phyloP scores from a whole-genome alignment of 2,797 vertebrate genomes.

The Melanogrammus aeglefinus region DNA sequence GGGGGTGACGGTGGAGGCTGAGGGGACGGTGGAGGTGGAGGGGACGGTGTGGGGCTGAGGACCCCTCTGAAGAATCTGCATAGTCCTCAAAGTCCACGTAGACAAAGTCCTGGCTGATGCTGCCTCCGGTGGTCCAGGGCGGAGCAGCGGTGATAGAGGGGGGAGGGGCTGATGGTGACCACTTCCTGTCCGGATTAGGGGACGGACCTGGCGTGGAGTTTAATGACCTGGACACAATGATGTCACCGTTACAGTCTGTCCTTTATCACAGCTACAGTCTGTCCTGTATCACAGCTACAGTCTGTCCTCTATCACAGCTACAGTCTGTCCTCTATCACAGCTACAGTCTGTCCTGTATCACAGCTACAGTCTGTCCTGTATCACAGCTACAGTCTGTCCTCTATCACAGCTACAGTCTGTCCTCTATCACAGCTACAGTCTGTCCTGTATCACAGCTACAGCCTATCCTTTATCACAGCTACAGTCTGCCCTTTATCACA shows the following conservation, averaged over 20 bases:
- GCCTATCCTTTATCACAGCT: not conserved
- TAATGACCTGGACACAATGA: slow-evolving; percentile 1
- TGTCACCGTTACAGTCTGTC: too few species aligned
- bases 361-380: not conserved
- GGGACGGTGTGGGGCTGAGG: not conserved
- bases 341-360: too few species aligned
- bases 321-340: too few species aligned
- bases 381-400: not conserved
- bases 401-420: not conserved
- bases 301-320: too few species aligned
- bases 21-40: not conserved
- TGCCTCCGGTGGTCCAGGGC: slow-evolving; percentile 13
- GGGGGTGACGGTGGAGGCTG: not conserved
- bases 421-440: not conserved
- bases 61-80: slow-evolving; percentile 29
- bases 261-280: too few species aligned
- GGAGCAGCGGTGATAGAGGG: not conserved
- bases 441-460: not conserved
- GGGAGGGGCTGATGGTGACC: not conserved
- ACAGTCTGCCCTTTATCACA: not conserved
- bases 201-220: not conserved
- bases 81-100: slow-evolving; percentile 62
- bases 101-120: slow-evolving; percentile 39
- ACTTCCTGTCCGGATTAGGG: not conserved
- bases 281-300: too few species aligned